Evolutionary conservation across 2,113 vertebrate genomes (phyloP).

Genomic region (Tenebrosternarchus preto): DNA sequence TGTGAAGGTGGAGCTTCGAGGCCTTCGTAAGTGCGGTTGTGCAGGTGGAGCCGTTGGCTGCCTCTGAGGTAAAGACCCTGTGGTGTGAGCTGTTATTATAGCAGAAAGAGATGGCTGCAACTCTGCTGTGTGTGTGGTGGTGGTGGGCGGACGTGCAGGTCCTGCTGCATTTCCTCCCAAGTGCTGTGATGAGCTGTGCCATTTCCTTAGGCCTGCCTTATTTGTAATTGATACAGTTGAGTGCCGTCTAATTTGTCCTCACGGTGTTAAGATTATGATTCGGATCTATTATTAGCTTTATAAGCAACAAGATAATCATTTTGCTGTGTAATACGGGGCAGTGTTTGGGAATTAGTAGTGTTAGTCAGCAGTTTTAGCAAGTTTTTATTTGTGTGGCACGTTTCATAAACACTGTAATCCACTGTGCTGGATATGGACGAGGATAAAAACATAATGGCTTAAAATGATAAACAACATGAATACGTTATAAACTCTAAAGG

Average conservation of each 20-base stretch:
- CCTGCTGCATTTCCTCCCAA: not conserved
- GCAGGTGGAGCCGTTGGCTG: conserved; percentile 51
- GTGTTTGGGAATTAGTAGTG: not conserved
- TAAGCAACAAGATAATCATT: not conserved
- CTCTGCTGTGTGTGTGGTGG: conserved; percentile 5
- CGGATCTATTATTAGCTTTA: conserved; percentile 6
- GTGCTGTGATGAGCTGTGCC: not conserved
- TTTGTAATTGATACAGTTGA: conserved; percentile 29
- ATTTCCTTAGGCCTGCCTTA: not conserved
- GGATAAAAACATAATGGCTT: too few species aligned
- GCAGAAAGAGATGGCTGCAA: conserved; percentile 26
- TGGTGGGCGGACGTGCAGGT: conserved; percentile 6
- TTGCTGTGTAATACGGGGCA: not conserved
- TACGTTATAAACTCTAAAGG: too few species aligned
- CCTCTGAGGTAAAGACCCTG: conserved; percentile 53
- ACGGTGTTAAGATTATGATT: conserved; percentile 23
- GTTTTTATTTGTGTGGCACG: too few species aligned
- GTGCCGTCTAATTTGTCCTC: conserved; percentile 36
- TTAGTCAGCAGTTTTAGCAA: not conserved
- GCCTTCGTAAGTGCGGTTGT: conserved; percentile 35
- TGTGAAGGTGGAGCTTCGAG: conserved; percentile 14
- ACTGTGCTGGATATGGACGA: too few species aligned
- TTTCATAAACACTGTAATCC: not conserved
- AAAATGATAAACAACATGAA: too few species aligned
- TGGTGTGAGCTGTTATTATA: conserved; percentile 56